Evolutionary conservation across 2,888 invertebrate species (phyloP), one percentile per base, ranked within the genome.

Genomic region (Byasa hedistus): DNA sequence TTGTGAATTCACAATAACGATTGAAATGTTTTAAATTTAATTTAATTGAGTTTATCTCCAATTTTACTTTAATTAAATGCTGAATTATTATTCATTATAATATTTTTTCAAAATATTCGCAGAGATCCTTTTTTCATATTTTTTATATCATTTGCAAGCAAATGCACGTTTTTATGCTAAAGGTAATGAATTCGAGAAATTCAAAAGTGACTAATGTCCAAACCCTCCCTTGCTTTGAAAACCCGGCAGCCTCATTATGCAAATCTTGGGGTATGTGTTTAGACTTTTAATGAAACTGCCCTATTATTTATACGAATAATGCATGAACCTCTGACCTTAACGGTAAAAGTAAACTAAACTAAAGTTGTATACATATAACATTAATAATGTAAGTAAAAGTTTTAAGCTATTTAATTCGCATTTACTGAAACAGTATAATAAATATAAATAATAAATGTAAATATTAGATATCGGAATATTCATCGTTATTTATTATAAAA

Each of bases 181-280:
- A 48, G 48, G 5, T n/a, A n/a, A 48, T 48, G 5, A 48, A 48
- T 48, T n/a, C 48, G n/a, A n/a, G 48, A 48, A 48, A 23, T 54
- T 54, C 21, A 44, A 56, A 66, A 58, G 54, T 66, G 62, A 48
- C 48, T 62, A 59, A 66, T 66, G 64, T 60, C 44, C 64, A 64
- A 58, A 61, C 57, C 54, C 56, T 51, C 62, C 51, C 56, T 65
- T 64, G 56, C 59, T 76, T 81, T 82, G 79, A 84, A 85, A 85
- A 84, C 19, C 80, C 79, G 72, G 74, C 80, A 83, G 84, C 85
- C 85, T 87, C 89, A 88, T 90, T 89, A 89, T 90, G 87, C 78
- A 87, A 89, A 91, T 90, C 85, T 84, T 83, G 80, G 84, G 86
- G 79, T 85, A 89, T 89, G 89, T 88, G 90, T 85, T 77, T 77